Base-by-base conservation (phyloP, 2,797 vertebrate genomes). In the Thaleichthys pacificus region DNA sequence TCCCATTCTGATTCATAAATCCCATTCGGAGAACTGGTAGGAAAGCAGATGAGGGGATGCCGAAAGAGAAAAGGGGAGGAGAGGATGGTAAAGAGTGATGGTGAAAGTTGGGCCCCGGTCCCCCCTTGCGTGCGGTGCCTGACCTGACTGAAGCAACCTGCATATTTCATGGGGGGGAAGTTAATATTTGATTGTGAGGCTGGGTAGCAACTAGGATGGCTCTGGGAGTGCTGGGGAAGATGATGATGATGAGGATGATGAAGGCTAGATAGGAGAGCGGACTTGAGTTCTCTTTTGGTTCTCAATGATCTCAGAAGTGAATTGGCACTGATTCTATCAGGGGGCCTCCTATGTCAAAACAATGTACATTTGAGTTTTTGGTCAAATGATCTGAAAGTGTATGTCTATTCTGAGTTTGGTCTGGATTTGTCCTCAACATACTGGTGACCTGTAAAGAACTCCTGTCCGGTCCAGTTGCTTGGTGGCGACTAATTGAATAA, bases 131-230 rank as follows among this genome's bases (percentile, higher is more conserved):
- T 83, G 73, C 68, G 21, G n/a, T 35, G 32, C 72, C 78, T 80
- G 71, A 88, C 80, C 73, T 79, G 30, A 67, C 82, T 77, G 56
- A 70, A 26, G 63, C 65, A 1, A 30, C 68, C 72, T 81, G 49
- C n/a, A 65, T 88, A 66, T 85, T 89, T 9, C 3, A 90, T 89
- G 82, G 9, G 56, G 42, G 35, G 1, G 35, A 67, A 57, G 47
- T 90, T 71, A 89, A 91, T 91, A 91, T 91, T 91, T 90, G 35
- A 91, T 89, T 60, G 71, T n/a, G 61, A 9, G 2, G 42, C 42
- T 47, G 42, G 12, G 42, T 47, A 14, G 42, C 42, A 47, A 47
- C 42, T 47, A 47, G 12, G 12, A 47, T 47, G 42, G 9, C 12
- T 47, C 42, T 47, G 9, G 1, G 42, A 47, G 42, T 42, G 38